These are phyloP conservation scores for Sigmodon hispidus DNA, from an alignment of 2,113 vertebrate species.

Conservation along the genomic window DNA sequence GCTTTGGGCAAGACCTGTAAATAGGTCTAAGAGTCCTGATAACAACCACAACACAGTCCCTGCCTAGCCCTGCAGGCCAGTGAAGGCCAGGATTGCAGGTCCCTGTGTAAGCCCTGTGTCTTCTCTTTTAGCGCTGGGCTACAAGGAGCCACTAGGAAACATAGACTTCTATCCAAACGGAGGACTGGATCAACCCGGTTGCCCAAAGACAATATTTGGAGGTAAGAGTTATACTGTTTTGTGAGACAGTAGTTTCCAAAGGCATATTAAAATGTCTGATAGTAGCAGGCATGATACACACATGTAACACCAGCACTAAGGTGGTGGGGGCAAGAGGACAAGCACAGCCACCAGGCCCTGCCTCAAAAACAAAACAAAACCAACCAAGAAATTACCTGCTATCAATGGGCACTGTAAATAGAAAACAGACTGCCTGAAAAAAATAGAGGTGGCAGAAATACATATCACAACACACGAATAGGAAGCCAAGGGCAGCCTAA, in stretches of 20 bases:
- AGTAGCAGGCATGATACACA: not conserved
- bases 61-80: not conserved
- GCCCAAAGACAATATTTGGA: slow-evolving; percentile 93
- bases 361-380: not conserved
- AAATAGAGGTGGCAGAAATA: not conserved
- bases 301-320: not conserved
- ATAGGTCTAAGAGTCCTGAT: not conserved
- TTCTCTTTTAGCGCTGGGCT: slow-evolving; percentile 89
- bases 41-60: not conserved
- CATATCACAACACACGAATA: slow-evolving; percentile 6
- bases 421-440: slow-evolving; percentile 39
- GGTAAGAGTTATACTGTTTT: slow-evolving; percentile 84
- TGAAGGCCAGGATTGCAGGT: not conserved
- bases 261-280: slow-evolving; percentile 15
- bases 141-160: slow-evolving; percentile 90
- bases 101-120: not conserved
- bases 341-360: not conserved
- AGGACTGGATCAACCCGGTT: slow-evolving; percentile 94
- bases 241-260: slow-evolving; percentile 30
- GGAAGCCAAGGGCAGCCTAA: not conserved
- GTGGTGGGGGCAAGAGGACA: not conserved
- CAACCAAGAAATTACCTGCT: not conserved
- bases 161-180: slow-evolving; percentile 97
- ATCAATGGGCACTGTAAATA: not conserved
- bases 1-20: slow-evolving; percentile 46